Evolutionary conservation across 2,888 invertebrate genomes (phyloP), one percentile per base, ranked within the genome.

Genomic region (Yponomeuta sedellus): DNA sequence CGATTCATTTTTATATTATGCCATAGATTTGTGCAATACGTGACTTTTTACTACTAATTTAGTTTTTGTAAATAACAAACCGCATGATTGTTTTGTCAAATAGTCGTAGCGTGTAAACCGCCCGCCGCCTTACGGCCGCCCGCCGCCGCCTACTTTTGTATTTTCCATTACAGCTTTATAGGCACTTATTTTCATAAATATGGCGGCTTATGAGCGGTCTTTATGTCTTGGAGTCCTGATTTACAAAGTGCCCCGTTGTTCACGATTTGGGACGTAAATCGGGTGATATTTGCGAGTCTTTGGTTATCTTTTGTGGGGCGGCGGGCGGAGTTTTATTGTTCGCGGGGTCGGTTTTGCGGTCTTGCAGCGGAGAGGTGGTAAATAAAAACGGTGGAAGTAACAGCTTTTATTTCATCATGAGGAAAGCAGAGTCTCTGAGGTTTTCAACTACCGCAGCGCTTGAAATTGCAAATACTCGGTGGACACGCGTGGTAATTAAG

Each of bases 141-240:
- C 52, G 40, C 57, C 34, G 56, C 40, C 44, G 59, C 65, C 67
- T 34, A 68, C 68, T 89, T 90, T 90, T 90, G 90, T 90, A 87
- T 86, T 84, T 86, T 84, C 89, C 85, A 88, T 89, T 88, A 88
- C 86, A 83, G 82, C 83, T 78, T 80, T 81, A 80, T 78, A 77
- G 82, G 81, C 84, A 83, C 88, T 89, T 91, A 90, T 90, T 91
- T 87, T 87, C 90, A 89, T 89, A 90, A 89, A 90, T 87, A 89
- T 88, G 78, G 85, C 81, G 79, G 80, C 82, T 88, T 88, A 88
- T 85, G 85, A 83, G 82, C 84, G 82, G 83, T 85, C 79, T 79
- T 86, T 87, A 82, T 88, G 88, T 85, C 66, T 66, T 81, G 16
- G 75, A 68, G 68, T 64, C 39, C 80, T 88, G 89, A 88, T 88